A percentile compares a stretch with the other conserved stretches of the same genome.
These are phyloP conservation scores for Meteorus cinctellus DNA, from an alignment of 2,888 invertebrate genomes.

Conservation along the genomic window DNA sequence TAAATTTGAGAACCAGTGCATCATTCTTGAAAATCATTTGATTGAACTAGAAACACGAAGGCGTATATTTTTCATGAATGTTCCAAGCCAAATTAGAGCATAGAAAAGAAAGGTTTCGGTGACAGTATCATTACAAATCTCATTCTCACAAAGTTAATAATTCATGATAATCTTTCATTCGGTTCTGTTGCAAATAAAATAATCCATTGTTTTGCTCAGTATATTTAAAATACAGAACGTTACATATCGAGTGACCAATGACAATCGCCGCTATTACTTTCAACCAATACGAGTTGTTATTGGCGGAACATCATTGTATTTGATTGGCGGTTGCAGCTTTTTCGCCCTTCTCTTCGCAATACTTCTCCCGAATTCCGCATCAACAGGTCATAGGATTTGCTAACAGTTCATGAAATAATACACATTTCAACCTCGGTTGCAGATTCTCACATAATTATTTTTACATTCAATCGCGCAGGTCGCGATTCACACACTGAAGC, in stretches of 20 bases:
- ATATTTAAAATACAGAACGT: constrained; percentile 22
- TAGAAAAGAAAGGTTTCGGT: too few species aligned
- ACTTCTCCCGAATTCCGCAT: neutral
- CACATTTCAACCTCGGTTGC: neutral
- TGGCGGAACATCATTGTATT: neutral
- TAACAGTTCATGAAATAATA: neutral
- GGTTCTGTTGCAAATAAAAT: too few species aligned
- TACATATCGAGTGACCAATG: neutral
- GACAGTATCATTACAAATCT: too few species aligned
- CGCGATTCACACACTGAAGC: neutral
- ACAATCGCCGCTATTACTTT: neutral
- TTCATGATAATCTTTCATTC: neutral
- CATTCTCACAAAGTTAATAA: neutral
- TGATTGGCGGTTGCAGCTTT: neutral
- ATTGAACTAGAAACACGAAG: too few species aligned
- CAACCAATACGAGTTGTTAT: neutral
- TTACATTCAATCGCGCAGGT: neutral
- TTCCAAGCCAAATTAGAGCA: too few species aligned
- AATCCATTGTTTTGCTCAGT: neutral
- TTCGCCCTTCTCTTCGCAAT: neutral
- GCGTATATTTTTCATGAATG: too few species aligned
- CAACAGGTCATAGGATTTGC: constrained; percentile 8
- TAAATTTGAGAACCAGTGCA: too few species aligned
- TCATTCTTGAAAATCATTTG: too few species aligned
- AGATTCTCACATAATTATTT: neutral